These are phyloP conservation scores for Plotosus lineatus DNA, from an alignment of 2,113 vertebrate genomes.

Conservation along the genomic window DNA sequence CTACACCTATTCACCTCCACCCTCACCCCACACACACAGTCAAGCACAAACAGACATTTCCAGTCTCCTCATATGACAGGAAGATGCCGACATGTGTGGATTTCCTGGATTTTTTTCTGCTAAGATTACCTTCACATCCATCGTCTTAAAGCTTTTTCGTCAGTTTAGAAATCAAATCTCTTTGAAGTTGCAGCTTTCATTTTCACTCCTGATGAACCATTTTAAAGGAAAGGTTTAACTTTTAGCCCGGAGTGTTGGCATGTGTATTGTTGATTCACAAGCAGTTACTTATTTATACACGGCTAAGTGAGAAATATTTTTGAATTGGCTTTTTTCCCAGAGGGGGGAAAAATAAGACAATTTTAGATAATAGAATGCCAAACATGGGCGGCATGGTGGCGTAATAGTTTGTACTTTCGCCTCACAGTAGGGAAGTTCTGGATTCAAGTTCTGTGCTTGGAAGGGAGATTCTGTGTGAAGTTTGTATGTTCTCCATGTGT, in stretches of 20 bases:
- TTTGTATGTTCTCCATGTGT: too few species aligned
- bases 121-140: conserved; percentile 20
- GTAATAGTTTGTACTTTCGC: too few species aligned
- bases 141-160: not conserved
- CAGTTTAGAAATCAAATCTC: conserved; percentile 7
- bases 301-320: conserved; percentile 10
- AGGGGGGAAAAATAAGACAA: not conserved
- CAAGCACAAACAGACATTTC: not conserved
- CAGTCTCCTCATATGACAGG: not conserved
- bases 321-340: conserved; percentile 9
- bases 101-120: not conserved
- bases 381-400: too few species aligned
- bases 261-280: conserved; percentile 12
- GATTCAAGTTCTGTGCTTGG: too few species aligned
- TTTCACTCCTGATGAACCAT: not conserved
- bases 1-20: too few species aligned
- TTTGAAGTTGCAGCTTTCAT: conserved; percentile 11
- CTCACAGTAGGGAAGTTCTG: too few species aligned
- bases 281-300: not conserved
- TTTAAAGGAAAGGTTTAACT: conserved; percentile 16
- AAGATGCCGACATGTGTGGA: conserved; percentile 16
- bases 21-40: too few species aligned
- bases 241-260: not conserved
- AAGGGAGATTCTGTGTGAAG: too few species aligned
- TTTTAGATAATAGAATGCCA: not conserved